Base-by-base conservation (phyloP, 2,797 vertebrate genomes). In the Loris lydekkerianus region DNA sequence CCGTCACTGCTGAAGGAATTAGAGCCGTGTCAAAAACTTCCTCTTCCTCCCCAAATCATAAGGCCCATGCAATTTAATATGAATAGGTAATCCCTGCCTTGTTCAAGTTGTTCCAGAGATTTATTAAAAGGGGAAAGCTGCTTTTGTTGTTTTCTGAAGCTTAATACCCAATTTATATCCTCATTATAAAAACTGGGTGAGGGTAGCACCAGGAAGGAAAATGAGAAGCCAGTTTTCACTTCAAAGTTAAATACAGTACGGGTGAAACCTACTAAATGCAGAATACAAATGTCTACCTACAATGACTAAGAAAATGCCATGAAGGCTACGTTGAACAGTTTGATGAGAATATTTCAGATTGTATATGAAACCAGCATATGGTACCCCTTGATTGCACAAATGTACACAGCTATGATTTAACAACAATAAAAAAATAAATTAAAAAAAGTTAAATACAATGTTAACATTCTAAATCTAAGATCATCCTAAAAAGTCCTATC, bases 91-190 rank as follows among this genome's bases (percentile, higher is more conserved):
- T 83, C 56, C 20, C 27, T 78, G 58, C 15, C 6, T 94, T 88
- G 27, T 78, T 63, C 15, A 58, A 20, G 23, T 86, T 67, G 60
- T 81, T 92, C 69, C 56, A 78, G 89, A 88, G 80, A 78, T 43
- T 78, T 81, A 14, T 76, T 27, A 67, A 65, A 93, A 61, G 43
- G 29, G 15, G n/a, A 85, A 46, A 49, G 7, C 20, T 58, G 25
- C 40, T 76, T 43, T 78, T 81, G 20, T 73, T 83, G 63, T 69
- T 97, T 96, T 81, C 43, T 65, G 63, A 89, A 67, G 56, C 37
- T 85, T 83, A 78, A 65, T 76, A 56, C 20, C 29, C 80, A 77
- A 46, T 88, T 85, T 67, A 37, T 73, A 61, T 70, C 43, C 72
- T 85, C 18, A 69, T 0, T 70, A 86, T 70, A 49, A 78, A 94